phyloP scores from a whole-genome alignment of 1,140 invertebrate species.

The Rhyzopertha dominica region DNA sequence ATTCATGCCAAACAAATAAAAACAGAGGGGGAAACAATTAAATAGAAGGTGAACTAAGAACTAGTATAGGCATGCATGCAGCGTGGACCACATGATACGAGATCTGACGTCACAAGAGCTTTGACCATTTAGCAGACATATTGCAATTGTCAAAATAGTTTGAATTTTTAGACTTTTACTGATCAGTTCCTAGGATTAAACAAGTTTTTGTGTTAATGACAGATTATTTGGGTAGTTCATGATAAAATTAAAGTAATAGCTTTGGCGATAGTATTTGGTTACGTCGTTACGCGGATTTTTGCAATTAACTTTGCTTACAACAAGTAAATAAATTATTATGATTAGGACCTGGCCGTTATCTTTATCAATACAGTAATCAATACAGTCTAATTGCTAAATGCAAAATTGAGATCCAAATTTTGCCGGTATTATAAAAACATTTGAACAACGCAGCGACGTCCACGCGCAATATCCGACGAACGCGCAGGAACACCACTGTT shows the following conservation, averaged over 20 bases:
- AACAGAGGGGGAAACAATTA: background rate
- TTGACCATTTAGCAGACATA: too few species aligned
- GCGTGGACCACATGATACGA: too few species aligned
- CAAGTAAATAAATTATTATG: conserved; percentile 1
- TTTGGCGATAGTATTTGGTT: too few species aligned
- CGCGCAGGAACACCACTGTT: conserved; percentile 2
- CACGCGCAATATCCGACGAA: conserved; percentile 10
- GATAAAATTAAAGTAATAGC: too few species aligned
- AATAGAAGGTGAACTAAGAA: background rate
- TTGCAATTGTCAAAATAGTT: too few species aligned
- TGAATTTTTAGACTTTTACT: too few species aligned
- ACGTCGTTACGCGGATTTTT: background rate
- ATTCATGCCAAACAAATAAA: too few species aligned
- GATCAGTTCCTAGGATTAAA: too few species aligned
- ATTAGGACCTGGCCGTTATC: background rate
- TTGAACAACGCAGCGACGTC: background rate
- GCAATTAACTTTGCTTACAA: background rate
- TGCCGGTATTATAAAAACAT: background rate
- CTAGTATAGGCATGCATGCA: background rate
- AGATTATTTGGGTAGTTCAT: too few species aligned
- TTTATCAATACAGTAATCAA: background rate
- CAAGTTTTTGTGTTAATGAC: too few species aligned
- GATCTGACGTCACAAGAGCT: too few species aligned
- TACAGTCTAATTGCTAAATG: background rate
- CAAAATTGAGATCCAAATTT: background rate